These are phyloP conservation scores for Palaemon carinicauda DNA, from an alignment of 1,140 invertebrate genomes.

Conservation along the genomic window DNA sequence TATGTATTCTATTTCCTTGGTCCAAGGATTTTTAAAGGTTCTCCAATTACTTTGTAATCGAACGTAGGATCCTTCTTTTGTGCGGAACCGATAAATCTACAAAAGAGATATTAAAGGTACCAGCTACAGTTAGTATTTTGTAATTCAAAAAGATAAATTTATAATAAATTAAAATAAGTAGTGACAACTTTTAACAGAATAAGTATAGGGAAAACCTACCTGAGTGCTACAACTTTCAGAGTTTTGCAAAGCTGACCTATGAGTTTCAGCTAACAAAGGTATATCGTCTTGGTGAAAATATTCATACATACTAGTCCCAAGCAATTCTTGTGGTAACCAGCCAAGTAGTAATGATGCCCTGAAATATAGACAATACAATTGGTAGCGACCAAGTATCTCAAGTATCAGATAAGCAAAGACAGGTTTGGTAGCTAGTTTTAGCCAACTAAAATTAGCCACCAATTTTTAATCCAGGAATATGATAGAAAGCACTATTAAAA, in stretches of 20 bases:
- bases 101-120: neutral
- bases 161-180: neutral
- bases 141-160: no score
- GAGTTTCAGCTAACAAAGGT: constrained; percentile 79
- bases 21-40: constrained; percentile 90
- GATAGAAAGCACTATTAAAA: no score
- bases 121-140: neutral
- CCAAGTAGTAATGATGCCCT: constrained; percentile 75
- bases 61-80: constrained; percentile 78
- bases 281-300: constrained; percentile 90
- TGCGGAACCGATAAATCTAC: constrained; percentile 79
- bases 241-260: constrained; percentile 81
- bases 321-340: constrained; percentile 89
- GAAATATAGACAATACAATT: constrained; percentile 6
- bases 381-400: no score
- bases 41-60: constrained; percentile 84
- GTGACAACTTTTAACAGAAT: constrained; percentile 28
- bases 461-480: no score
- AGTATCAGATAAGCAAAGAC: neutral
- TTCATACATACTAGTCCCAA: constrained; percentile 93
- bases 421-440: neutral
- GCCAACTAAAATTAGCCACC: neutral
- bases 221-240: constrained; percentile 74
- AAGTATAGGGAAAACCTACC: constrained; percentile 60
- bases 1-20: constrained; percentile 88